Percentiles rank a stretch among this genome's conserved stretches.
phyloP scores from a whole-genome alignment of 2,888 invertebrate species.

The Conus canariensis region DNA sequence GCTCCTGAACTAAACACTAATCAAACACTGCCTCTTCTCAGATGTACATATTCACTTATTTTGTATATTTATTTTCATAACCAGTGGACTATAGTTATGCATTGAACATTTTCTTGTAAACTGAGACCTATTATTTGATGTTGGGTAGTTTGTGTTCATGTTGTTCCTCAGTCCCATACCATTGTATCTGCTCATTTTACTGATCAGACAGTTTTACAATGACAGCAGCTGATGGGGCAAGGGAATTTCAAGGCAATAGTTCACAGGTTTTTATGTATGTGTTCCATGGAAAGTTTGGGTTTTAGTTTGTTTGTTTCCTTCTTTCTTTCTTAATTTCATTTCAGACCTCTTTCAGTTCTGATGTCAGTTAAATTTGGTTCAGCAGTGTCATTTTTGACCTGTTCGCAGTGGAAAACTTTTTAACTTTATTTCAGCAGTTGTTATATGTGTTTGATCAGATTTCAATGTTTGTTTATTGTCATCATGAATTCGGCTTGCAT shows the following conservation, averaged over 20 bases:
- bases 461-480: background rate
- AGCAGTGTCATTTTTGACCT: background rate
- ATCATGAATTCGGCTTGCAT: no score
- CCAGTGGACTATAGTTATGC: background rate
- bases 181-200: background rate
- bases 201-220: background rate
- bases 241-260: background rate
- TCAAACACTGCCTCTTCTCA: background rate
- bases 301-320: background rate
- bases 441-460: background rate
- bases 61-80: slow-evolving; percentile 28
- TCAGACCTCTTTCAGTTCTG: background rate
- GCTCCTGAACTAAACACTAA: background rate
- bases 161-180: slow-evolving; percentile 3
- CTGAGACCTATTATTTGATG: background rate
- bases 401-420: no score
- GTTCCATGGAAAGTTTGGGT: no score
- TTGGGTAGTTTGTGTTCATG: background rate
- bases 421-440: no score
- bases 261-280: background rate
- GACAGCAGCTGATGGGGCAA: background rate
- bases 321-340: background rate
- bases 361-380: background rate
- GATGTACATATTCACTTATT: slow-evolving; percentile 27
- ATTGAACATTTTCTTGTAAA: background rate